These are phyloP conservation scores for Sesia apiformis DNA, from an alignment of 2,888 invertebrate genomes.

Conservation along the genomic window DNA sequence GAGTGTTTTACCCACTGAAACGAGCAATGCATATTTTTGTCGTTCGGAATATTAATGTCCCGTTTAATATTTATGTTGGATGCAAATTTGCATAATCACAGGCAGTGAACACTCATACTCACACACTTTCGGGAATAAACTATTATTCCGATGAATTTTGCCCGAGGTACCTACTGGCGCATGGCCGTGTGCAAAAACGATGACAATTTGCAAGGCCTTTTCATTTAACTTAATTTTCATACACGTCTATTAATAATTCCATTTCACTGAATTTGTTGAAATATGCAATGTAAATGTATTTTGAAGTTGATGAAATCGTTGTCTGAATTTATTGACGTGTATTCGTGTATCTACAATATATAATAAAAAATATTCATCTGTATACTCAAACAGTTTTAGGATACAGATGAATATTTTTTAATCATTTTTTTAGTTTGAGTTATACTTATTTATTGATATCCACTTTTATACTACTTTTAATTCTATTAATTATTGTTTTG, in stretches of 20 bases:
- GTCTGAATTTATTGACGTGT: too few species aligned
- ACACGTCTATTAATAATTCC: neutral
- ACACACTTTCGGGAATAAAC: slow-evolving; percentile 41
- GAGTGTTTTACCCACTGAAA: slow-evolving; percentile 40
- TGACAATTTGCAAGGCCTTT: neutral
- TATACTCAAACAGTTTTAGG: too few species aligned
- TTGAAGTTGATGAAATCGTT: too few species aligned
- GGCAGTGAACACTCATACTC: slow-evolving; percentile 50
- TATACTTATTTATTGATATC: too few species aligned
- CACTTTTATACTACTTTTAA: too few species aligned
- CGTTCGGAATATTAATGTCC: slow-evolving; percentile 69
- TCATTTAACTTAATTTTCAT: neutral
- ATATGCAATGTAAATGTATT: too few species aligned
- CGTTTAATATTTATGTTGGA: slow-evolving; percentile 72
- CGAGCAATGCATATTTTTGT: slow-evolving; percentile 66
- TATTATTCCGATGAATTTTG: slow-evolving; percentile 62
- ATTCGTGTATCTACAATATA: too few species aligned
- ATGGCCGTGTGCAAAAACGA: neutral
- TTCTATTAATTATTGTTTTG: too few species aligned
- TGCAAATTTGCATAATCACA: slow-evolving; percentile 72
- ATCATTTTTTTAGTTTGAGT: too few species aligned
- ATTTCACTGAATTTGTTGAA: neutral
- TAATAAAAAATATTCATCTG: too few species aligned
- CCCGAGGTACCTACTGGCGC: slow-evolving; percentile 28
- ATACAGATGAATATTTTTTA: too few species aligned